Conservation (phyloP, 1,140 invertebrate genomes). For the Idris sp. region DNA sequence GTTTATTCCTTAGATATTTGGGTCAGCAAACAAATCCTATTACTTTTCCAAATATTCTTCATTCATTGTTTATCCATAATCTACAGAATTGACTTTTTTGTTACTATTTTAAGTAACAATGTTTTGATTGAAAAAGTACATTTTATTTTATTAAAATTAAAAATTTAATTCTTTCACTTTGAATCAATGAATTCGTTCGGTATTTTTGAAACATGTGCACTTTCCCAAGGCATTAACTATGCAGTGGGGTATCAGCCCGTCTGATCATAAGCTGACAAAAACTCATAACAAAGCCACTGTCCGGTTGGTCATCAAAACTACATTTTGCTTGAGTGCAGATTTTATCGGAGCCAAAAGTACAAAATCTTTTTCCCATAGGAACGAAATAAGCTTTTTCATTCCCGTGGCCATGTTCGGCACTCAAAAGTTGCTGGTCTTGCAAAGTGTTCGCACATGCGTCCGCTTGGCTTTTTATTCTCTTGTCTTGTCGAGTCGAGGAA, state of each 20-base stretch:
- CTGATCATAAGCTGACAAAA: conserved; percentile 43
- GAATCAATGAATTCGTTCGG: neutral
- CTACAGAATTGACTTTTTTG: too few relatives aligned
- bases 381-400: conserved; percentile 43
- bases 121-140: too few relatives aligned
- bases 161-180: too few relatives aligned
- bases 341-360: conserved; percentile 20
- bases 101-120: too few relatives aligned
- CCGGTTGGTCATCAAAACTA: conserved; percentile 39
- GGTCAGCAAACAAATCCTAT: conserved; percentile 34
- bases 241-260: conserved; percentile 24
- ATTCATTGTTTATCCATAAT: conserved; percentile 14
- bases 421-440: conserved; percentile 27
- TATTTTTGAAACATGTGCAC: conserved; percentile 1
- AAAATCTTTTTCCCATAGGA: conserved; percentile 49
- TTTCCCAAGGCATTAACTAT: conserved; percentile 14
- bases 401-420: conserved; percentile 16
- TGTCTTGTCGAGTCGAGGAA: too few relatives aligned
- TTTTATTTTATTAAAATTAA: too few relatives aligned
- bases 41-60: conserved; percentile 8
- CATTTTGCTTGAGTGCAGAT: conserved; percentile 26
- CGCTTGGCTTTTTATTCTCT: conserved; percentile 24
- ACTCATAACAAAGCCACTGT: conserved; percentile 26
- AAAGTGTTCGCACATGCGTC: conserved; percentile 26
- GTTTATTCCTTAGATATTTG: conserved; percentile 4